Evolutionary conservation across 2,113 vertebrate genomes (phyloP).

Genomic region (Ictidomys tridecemlineatus): DNA sequence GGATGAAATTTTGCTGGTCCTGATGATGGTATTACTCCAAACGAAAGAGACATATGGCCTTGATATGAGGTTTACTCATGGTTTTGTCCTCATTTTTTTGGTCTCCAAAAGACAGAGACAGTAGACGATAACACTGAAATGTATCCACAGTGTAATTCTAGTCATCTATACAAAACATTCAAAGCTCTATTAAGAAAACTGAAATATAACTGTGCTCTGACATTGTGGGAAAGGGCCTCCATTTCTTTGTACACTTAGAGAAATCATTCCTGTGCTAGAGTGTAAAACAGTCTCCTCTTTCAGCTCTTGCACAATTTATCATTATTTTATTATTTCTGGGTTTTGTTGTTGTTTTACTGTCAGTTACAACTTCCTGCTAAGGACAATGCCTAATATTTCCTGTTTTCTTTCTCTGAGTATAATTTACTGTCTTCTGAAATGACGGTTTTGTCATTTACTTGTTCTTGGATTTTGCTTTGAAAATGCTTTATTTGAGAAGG

Average conservation of each 20-base stretch:
- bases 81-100: neutral
- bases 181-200: slow-evolving; percentile 26
- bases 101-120: neutral
- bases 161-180: neutral
- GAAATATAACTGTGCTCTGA: neutral
- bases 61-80: neutral
- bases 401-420: neutral
- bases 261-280: neutral
- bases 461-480: slow-evolving; percentile 47
- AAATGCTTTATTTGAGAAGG: slow-evolving; percentile 6
- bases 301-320: neutral
- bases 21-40: neutral
- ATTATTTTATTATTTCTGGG: neutral
- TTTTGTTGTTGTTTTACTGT: neutral
- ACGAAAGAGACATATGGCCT: neutral
- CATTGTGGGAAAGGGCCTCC: neutral
- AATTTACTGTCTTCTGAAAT: slow-evolving; percentile 47
- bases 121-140: neutral
- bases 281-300: neutral
- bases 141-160: neutral
- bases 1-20: neutral
- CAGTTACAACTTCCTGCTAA: neutral
- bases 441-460: slow-evolving; percentile 26
- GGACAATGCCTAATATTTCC: neutral
- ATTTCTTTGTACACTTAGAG: neutral